These are phyloP conservation scores for human DNA, from an alignment of 2,113 vertebrate species.

Conservation along the genomic window GRCh38 chr11:80951001-80951500, in stretches of 20 bases:
- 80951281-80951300: not conserved
- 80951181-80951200: not conserved
- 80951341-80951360: not conserved
- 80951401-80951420: not conserved
- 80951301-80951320: not conserved
- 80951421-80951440: not conserved
- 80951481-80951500: not conserved
- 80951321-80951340: not conserved
- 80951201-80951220: not conserved
- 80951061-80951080: not conserved
- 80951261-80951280: not conserved
- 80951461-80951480: not conserved
- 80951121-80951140: not conserved
- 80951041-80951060: not conserved
- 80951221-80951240: not conserved
- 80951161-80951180: not conserved
- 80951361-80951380: not conserved
- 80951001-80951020: not conserved
- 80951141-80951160: not conserved
- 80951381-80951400: not conserved
- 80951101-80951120: not conserved
- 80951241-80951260: not conserved
- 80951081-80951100: not conserved
- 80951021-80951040: not conserved
- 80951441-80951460: not conserved